Evolutionary conservation across 2,797 vertebrate species (phyloP).

Genomic region (Chloroceryle inda): DNA sequence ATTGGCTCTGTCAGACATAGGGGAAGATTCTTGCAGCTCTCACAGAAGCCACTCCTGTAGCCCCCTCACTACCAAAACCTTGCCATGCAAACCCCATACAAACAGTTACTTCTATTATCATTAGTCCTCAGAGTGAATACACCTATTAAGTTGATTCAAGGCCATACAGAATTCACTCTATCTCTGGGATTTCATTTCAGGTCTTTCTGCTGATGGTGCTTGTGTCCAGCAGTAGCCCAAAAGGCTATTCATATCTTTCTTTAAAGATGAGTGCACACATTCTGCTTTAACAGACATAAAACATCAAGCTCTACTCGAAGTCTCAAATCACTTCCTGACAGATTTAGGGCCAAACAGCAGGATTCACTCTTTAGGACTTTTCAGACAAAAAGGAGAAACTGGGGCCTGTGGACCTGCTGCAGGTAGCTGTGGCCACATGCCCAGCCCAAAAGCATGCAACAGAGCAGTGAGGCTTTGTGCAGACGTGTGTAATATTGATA

Average conservation of each 20-base stretch:
- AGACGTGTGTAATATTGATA: constrained; percentile 23
- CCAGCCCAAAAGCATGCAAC: neutral
- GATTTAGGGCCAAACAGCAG: neutral
- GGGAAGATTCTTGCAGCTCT: neutral
- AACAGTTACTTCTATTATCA: neutral
- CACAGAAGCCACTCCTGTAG: neutral
- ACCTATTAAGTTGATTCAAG: neutral
- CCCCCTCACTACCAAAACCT: neutral
- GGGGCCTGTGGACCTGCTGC: neutral
- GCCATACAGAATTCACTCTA: neutral
- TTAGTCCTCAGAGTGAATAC: neutral
- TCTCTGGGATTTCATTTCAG: neutral
- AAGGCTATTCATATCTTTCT: neutral
- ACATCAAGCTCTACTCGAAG: neutral
- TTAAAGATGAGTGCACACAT: neutral
- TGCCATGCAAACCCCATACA: neutral
- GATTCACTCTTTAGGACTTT: neutral
- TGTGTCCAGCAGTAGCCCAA: neutral
- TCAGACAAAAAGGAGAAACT: neutral
- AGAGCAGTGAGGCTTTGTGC: neutral
- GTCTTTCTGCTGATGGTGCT: neutral
- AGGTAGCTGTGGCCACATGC: rapidly evolving
- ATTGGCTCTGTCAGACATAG: neutral
- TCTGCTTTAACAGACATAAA: neutral
- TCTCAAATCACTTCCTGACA: neutral